Conservation (phyloP, 2,113 vertebrate genomes). For the Siniperca knerii region DNA sequence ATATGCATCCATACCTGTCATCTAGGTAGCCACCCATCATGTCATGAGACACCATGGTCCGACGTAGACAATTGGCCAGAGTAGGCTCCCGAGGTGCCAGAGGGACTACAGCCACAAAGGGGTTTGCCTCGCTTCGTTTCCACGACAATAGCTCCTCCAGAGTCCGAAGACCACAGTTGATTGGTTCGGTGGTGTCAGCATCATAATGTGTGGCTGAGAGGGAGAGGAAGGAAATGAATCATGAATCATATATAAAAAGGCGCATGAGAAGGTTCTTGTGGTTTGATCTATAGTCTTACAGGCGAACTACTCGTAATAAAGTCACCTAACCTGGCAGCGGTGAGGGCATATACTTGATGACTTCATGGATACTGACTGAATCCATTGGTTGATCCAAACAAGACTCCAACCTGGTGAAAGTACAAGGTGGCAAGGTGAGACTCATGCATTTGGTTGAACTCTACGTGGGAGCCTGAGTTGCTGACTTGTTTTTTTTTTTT, state of each 20-base stretch:
- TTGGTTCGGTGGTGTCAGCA: conserved; percentile 86
- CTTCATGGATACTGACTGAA: conserved; percentile 65
- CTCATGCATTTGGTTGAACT: background rate
- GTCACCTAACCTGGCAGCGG: conserved; percentile 71
- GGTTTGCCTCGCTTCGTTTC: conserved; percentile 82
- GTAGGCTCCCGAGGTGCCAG: conserved; percentile 85
- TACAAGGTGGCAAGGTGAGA: background rate
- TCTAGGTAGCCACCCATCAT: conserved; percentile 96
- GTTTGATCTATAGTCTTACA: background rate
- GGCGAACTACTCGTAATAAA: background rate
- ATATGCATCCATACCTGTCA: conserved; percentile 86
- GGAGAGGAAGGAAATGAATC: background rate
- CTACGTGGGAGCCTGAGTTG: no score
- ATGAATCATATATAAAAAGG: no score
- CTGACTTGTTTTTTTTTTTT: no score
- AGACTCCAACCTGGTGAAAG: conserved; percentile 72
- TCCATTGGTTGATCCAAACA: conserved; percentile 76
- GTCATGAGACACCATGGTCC: conserved; percentile 94
- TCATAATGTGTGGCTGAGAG: conserved; percentile 89
- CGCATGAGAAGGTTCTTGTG: background rate
- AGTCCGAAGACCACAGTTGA: conserved; percentile 89
- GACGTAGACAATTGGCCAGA: conserved; percentile 73
- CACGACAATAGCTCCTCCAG: conserved; percentile 91
- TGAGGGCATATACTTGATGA: conserved; percentile 63
- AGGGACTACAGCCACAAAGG: conserved; percentile 84